Conservation (phyloP, 1,140 invertebrate species). For the Andrena cerasifolii region DNA sequence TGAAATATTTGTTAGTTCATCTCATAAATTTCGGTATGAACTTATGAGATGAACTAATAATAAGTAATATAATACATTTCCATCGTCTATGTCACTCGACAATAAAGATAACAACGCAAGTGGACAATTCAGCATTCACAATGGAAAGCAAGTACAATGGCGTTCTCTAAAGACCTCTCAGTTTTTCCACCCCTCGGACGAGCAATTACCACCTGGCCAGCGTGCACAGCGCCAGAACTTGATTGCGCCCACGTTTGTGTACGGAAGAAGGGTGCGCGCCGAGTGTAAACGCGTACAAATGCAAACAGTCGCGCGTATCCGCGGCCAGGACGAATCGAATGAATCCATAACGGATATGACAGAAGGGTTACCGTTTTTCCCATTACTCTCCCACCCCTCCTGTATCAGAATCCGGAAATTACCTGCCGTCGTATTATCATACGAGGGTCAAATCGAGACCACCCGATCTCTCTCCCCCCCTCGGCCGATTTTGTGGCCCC, state of each 20-base stretch:
- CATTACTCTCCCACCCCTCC: slow-evolving; percentile 62
- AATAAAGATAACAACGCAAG: too few relatives aligned
- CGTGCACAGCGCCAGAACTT: not conserved
- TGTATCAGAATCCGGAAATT: slow-evolving; percentile 70
- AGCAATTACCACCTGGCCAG: slow-evolving; percentile 35
- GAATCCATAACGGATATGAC: slow-evolving; percentile 69
- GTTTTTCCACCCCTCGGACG: slow-evolving; percentile 13
- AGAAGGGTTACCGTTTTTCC: slow-evolving; percentile 69
- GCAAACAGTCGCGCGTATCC: slow-evolving; percentile 3
- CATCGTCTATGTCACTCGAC: too few relatives aligned
- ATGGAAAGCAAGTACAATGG: not conserved
- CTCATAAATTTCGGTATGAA: too few relatives aligned
- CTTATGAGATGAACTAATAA: too few relatives aligned
- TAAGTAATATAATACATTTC: too few relatives aligned
- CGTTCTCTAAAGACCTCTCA: not conserved
- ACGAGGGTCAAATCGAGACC: slow-evolving; percentile 68
- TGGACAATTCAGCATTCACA: too few relatives aligned
- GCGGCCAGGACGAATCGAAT: slow-evolving; percentile 48
- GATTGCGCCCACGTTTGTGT: slow-evolving; percentile 27
- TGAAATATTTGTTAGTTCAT: too few relatives aligned
- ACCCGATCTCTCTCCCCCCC: not conserved
- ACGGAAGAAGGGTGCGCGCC: slow-evolving; percentile 29
- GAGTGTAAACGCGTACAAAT: slow-evolving; percentile 44
- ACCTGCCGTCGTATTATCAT: slow-evolving; percentile 69
- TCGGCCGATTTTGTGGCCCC: not conserved